Percentiles rank a stretch among this genome's conserved stretches.
Evolutionary conservation across 2,888 invertebrate species (phyloP).

Genomic region (Helleia helle): DNA sequence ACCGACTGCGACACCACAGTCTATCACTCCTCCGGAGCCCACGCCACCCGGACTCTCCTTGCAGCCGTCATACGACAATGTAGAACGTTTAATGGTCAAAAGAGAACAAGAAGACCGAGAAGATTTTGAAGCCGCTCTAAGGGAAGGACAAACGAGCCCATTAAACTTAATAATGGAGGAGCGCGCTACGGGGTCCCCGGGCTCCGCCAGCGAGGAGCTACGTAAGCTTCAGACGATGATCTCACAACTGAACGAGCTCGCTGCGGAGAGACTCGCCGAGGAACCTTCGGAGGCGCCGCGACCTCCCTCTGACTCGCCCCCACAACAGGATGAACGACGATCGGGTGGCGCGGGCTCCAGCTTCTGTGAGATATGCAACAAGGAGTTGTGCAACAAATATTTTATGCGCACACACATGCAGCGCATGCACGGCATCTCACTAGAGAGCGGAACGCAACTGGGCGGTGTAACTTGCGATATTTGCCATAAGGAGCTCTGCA

Average conservation of each 20-base stretch:
- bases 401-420: slow-evolving; percentile 99
- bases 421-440: slow-evolving; percentile 97
- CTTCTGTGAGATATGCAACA: slow-evolving; percentile 98
- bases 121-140: slow-evolving; percentile 54
- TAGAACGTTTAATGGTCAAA: slow-evolving; percentile 46
- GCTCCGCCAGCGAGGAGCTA: slow-evolving; percentile 86
- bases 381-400: slow-evolving; percentile 99
- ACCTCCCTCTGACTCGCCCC: slow-evolving; percentile 51
- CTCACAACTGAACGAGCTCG: slow-evolving; percentile 87
- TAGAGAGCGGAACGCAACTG: slow-evolving; percentile 92
- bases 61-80: slow-evolving; percentile 76
- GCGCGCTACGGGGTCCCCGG: slow-evolving; percentile 71
- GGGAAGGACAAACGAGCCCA: slow-evolving; percentile 81
- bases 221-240: slow-evolving; percentile 94
- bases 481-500: slow-evolving; percentile 98
- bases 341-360: slow-evolving; percentile 79
- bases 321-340: slow-evolving; percentile 62
- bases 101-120: slow-evolving; percentile 72
- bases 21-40: slow-evolving; percentile 20
- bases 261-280: slow-evolving; percentile 67
- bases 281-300: slow-evolving; percentile 43
- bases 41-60: slow-evolving; percentile 81
- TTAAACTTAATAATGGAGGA: slow-evolving; percentile 84
- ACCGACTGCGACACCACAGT: slow-evolving; percentile 32
- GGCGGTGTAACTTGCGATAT: slow-evolving; percentile 97